phyloP scores from a whole-genome alignment of 2,113 vertebrate genomes.

The Picathartes gymnocephalus region DNA sequence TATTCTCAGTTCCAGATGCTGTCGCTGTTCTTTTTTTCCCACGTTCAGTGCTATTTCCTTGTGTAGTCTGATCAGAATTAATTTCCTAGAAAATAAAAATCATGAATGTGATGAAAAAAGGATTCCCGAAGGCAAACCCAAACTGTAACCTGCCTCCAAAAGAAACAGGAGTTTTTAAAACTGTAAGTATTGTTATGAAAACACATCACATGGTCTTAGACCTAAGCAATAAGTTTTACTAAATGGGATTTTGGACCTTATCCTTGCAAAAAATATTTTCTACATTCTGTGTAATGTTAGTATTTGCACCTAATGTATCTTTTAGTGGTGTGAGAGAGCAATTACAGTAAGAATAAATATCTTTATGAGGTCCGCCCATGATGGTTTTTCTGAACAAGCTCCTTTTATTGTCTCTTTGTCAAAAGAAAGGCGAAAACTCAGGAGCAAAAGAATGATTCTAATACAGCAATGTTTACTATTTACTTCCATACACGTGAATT shows the following conservation, averaged over 20 bases:
- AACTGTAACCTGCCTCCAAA: background rate
- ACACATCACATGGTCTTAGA: background rate
- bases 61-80: slow-evolving; percentile 76
- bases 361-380: background rate
- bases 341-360: background rate
- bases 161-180: background rate
- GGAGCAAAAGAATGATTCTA: background rate
- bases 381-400: background rate
- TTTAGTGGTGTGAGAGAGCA: background rate
- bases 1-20: slow-evolving; percentile 81
- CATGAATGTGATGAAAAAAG: background rate
- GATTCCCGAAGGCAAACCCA: background rate
- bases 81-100: slow-evolving; percentile 72
- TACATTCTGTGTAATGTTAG: background rate
- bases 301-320: background rate
- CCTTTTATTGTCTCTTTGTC: background rate
- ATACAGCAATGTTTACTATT: background rate
- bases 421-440: background rate
- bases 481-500: background rate
- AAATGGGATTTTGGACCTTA: background rate
- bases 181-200: background rate
- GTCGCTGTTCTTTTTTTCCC: slow-evolving; percentile 78
- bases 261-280: background rate
- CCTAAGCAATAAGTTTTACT: background rate
- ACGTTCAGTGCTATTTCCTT: slow-evolving; percentile 78